Evolutionary conservation across 1,140 invertebrate species (phyloP), one percentile per base, ranked within the genome.

Genomic region (Drosophila seguyi): DNA sequence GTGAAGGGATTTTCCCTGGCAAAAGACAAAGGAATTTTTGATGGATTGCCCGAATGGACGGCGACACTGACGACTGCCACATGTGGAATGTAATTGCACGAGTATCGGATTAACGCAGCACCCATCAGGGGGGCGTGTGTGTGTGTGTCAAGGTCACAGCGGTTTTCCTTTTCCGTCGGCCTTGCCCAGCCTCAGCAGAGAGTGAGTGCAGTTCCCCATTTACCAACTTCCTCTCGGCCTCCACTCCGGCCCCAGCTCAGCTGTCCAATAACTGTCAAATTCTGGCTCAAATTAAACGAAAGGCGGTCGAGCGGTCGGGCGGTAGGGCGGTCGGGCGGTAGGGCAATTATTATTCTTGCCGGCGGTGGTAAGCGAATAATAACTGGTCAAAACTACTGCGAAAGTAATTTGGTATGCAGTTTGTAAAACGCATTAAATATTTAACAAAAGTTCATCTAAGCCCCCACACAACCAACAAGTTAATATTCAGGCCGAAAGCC

Each of bases 261-360:
- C 83, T 87, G 83, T 87, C 83, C 75, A 87, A 87, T 87, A 87
- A 86, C 84, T 87, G 83, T 87, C 84, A 87, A 83, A 87, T 83
- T 83, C 65, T 41, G 67, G 75, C 69, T 76, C 71, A 87, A 87
- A 87, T 86, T 86, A 87, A 86, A 86, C 72, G 62, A 45, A 74
- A 74, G 61, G 45, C 47, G 48, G 73, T 65, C 53, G 52, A 48
- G 27, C 41, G 29, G 39, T 52, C 39, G 27, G 31, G 44, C 34
- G 7, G 27, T 11, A 20, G 39, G 55, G 36, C 53, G 29, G 39
- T 52, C 39, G 27, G 31, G 44, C 34, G 7, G 27, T 11, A 20
- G 39, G 55, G 36, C 53, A 68, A 68, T 68, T 68, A 68, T 67
- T 31, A 63, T 62, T 27, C 53, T 29, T 29, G 34, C 13, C 16